These are phyloP conservation scores for Andrena marginata DNA, from an alignment of 2,888 invertebrate genomes.

Conservation along the genomic window DNA sequence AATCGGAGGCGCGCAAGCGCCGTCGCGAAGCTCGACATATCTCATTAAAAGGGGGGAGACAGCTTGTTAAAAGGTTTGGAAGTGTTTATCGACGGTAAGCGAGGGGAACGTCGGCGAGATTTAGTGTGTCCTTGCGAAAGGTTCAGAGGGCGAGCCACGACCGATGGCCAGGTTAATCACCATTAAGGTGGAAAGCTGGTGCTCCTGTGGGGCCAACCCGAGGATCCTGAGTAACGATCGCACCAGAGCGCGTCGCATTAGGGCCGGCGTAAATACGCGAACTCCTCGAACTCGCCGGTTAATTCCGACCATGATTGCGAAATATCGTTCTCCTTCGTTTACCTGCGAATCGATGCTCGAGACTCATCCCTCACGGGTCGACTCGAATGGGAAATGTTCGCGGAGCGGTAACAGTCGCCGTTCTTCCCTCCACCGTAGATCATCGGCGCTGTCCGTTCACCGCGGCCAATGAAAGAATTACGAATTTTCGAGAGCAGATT, in stretches of 20 bases:
- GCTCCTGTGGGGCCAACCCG: conserved; percentile 61
- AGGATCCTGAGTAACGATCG: conserved; percentile 75
- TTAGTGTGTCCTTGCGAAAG: conserved; percentile 62
- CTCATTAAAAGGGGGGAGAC: conserved; percentile 42
- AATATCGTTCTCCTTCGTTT: conserved; percentile 49
- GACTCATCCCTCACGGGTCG: neutral
- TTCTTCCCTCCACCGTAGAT: neutral
- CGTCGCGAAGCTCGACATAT: conserved; percentile 31
- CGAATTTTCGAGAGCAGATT: neutral
- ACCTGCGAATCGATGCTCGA: conserved; percentile 10
- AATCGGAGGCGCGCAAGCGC: neutral
- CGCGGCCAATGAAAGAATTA: neutral
- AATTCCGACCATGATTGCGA: conserved; percentile 57
- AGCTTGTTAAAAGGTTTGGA: conserved; percentile 47
- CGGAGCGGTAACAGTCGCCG: neutral
- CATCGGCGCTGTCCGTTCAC: neutral
- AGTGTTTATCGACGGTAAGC: conserved; percentile 55
- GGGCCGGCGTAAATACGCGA: conserved; percentile 65
- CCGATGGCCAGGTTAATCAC: conserved; percentile 76
- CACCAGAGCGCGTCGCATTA: conserved; percentile 66
- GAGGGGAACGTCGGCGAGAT: conserved; percentile 27
- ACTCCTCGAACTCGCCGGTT: conserved; percentile 61
- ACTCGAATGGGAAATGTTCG: neutral
- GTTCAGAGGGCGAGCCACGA: conserved; percentile 57
- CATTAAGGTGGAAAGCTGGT: conserved; percentile 72